phyloP scores from a whole-genome alignment of 2,797 vertebrate genomes.

The Catamblyrhynchus diadema region DNA sequence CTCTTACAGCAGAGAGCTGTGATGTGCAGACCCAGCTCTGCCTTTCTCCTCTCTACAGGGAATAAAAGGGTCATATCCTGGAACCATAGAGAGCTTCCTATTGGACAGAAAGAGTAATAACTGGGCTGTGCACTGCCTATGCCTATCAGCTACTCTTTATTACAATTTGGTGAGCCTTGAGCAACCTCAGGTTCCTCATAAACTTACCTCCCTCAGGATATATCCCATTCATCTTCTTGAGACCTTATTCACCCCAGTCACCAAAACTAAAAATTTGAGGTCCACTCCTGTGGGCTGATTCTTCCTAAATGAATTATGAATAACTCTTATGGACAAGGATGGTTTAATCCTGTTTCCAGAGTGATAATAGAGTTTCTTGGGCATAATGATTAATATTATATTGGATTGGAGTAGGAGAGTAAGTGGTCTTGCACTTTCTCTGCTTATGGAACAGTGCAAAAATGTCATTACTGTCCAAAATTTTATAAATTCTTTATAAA shows the following conservation, averaged over 20 bases:
- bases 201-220: background rate
- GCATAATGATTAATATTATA: background rate
- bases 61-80: background rate
- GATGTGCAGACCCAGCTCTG: background rate
- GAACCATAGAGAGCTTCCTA: background rate
- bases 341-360: background rate
- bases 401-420: background rate
- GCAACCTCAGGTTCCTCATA: background rate
- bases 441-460: background rate
- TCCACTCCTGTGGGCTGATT: background rate
- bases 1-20: background rate
- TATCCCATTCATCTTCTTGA: background rate
- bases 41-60: background rate
- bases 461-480: background rate
- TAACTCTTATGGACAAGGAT: background rate
- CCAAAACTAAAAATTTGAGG: background rate
- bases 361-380: background rate
- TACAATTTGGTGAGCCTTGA: background rate
- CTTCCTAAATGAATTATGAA: background rate
- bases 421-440: background rate
- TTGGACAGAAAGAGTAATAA: background rate
- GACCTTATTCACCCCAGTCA: background rate
- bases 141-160: background rate
- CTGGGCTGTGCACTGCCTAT: background rate
- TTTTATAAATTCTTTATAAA: conserved; percentile 16